Conservation (phyloP, 2,113 vertebrate species). For the Petroica traversi region DNA sequence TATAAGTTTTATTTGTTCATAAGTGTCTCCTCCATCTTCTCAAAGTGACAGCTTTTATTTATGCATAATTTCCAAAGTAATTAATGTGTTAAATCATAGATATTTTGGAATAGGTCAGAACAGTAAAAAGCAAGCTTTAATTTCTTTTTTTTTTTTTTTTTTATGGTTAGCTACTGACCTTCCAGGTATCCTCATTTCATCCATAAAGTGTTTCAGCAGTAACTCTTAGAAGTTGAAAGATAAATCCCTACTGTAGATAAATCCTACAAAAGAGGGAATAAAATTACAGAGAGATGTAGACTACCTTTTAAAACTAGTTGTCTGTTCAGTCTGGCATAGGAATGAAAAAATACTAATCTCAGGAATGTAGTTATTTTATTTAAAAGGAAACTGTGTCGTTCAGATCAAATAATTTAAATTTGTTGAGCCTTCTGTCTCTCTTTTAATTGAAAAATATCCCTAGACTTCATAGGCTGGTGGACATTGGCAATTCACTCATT, state of each 20-base stretch:
- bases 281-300: not conserved
- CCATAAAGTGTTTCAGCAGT: not conserved
- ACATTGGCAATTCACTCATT: not conserved
- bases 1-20: not conserved
- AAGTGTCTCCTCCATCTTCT: not conserved
- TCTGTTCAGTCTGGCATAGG: not conserved
- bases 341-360: not conserved
- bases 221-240: not conserved
- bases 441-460: conserved; percentile 18
- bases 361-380: not conserved
- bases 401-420: not conserved
- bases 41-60: not conserved
- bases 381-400: not conserved
- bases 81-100: not conserved
- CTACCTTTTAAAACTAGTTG: not conserved
- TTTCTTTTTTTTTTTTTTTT: not conserved
- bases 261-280: not conserved
- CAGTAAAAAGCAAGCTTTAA: not conserved
- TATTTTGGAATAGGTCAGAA: not conserved
- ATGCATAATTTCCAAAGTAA: not conserved
- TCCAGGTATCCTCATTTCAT: not conserved
- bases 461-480: not conserved
- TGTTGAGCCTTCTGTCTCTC: not conserved
- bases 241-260: not conserved
- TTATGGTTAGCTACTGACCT: not conserved